phyloP scores from a whole-genome alignment of 2,113 vertebrate species.

The Chrysemys picta region DNA sequence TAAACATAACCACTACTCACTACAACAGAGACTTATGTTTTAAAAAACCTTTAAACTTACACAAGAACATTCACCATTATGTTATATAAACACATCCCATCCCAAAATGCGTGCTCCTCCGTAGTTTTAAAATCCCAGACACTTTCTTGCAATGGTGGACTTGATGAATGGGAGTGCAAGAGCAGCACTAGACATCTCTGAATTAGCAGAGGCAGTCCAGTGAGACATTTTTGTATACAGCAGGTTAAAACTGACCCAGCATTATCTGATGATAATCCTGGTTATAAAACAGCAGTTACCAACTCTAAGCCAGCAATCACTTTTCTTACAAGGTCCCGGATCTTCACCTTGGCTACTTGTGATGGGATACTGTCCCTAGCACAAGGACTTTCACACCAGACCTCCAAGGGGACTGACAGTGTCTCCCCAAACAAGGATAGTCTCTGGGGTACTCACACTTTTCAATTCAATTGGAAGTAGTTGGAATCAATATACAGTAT shows the following conservation, averaged over 20 bases:
- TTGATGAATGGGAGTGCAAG: not conserved
- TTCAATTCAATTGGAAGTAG: not conserved
- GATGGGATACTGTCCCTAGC: not conserved
- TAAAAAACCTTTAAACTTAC: not conserved
- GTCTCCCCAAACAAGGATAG: not conserved
- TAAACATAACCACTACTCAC: not conserved
- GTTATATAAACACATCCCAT: not conserved
- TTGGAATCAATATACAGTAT: not conserved
- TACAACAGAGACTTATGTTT: not conserved
- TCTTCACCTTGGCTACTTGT: not conserved
- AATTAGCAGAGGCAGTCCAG: not conserved
- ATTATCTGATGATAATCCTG: not conserved
- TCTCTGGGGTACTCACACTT: not conserved
- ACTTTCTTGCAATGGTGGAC: not conserved
- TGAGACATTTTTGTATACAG: not conserved
- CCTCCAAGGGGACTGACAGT: not conserved
- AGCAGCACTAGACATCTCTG: not conserved
- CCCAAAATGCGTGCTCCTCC: accelerated
- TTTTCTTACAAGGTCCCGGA: not conserved
- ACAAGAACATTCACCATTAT: not conserved
- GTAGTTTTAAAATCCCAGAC: not conserved
- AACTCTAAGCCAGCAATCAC: not conserved
- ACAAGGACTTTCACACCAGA: not conserved
- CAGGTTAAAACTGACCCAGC: not conserved
- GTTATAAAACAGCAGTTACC: not conserved